Percentiles rank a stretch among this genome's conserved stretches.
phyloP scores from a whole-genome alignment of 2,113 vertebrate species.

The Alexandromys fortis region DNA sequence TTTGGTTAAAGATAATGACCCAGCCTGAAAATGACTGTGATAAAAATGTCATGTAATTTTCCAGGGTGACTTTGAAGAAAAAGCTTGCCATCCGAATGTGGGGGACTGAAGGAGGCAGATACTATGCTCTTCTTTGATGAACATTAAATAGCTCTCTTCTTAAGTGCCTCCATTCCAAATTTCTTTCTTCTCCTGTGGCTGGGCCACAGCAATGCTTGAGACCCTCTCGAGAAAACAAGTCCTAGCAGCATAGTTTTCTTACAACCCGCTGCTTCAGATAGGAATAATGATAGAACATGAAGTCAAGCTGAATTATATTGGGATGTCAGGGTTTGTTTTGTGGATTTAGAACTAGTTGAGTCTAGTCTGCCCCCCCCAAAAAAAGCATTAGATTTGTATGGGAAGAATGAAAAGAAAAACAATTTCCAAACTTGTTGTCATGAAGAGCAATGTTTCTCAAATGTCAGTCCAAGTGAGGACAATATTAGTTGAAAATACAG shows the following conservation, averaged over 20 bases:
- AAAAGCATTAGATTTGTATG: neutral
- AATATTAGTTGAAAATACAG: neutral
- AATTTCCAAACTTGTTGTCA: neutral
- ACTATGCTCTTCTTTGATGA: constrained; percentile 66
- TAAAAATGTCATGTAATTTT: constrained; percentile 78
- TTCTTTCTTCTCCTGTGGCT: neutral
- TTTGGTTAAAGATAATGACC: constrained; percentile 81
- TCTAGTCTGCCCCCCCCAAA: neutral
- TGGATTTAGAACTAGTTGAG: neutral
- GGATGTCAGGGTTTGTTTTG: neutral
- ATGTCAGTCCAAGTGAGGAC: neutral
- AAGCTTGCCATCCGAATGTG: constrained; percentile 75
- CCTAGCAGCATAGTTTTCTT: neutral
- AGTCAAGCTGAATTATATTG: constrained; percentile 17
- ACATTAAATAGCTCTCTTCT: constrained; percentile 60
- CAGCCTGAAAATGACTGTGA: constrained; percentile 78
- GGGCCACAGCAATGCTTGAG: neutral
- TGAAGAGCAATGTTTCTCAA: neutral
- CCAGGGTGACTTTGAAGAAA: constrained; percentile 76
- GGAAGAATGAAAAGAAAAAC: neutral
- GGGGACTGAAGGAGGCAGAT: constrained; percentile 13
- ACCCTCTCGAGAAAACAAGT: neutral
- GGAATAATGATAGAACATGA: constrained; percentile 21
- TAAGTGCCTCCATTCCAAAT: constrained; percentile 38
- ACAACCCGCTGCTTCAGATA: constrained; percentile 30